Base-by-base conservation (phyloP, 2,797 vertebrate genomes). In the Florisuga fusca region DNA sequence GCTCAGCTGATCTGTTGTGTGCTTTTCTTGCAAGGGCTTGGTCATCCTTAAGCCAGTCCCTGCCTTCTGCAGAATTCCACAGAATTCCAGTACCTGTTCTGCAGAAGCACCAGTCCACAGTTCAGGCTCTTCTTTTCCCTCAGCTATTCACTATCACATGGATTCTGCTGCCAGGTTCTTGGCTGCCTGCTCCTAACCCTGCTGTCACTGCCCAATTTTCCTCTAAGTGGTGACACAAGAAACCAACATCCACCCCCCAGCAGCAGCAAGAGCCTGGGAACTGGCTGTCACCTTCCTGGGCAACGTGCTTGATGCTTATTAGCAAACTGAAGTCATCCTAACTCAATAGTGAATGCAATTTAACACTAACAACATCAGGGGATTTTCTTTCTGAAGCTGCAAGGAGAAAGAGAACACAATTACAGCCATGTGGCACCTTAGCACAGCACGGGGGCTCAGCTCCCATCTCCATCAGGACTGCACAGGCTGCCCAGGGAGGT, bases 401-500 rank as follows among this genome's bases (percentile, higher is more conserved):
- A 13, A 25, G 46, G 67, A 76, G 59, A n/a, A 69, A 31, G 31
- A 57, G 12, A 79, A 41, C 81, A 59, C 13, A 9, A 1, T 9
- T 4, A 4, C 38, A 71, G 23, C 5, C 12, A 2, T 5, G 18
- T 34, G 63, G 72, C 23, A 57, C 19, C 53, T 76, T 4, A 20
- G 51, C 67, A 51, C 54, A 23, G 76, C 75, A 50, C 10, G 29
- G 55, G 54, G 67, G 66, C 81, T 61, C 77, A 59, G 68, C 59
- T 62, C 51, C 71, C 25, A 25, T 6, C 63, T 57, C 67, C 55
- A 25, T 6, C 33, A 2, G 0, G 12, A 50, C 8, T 3, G 13
- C 45, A 19, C 0, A 0, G 38, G 38, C 13, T 41, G 38, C 38
- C 38, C 38, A 41, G 38, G 38, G 38, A 41, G 38, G 38, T 38